These are phyloP conservation scores for Sciaenops ocellatus DNA, from an alignment of 2,797 vertebrate genomes.

Conservation along the genomic window DNA sequence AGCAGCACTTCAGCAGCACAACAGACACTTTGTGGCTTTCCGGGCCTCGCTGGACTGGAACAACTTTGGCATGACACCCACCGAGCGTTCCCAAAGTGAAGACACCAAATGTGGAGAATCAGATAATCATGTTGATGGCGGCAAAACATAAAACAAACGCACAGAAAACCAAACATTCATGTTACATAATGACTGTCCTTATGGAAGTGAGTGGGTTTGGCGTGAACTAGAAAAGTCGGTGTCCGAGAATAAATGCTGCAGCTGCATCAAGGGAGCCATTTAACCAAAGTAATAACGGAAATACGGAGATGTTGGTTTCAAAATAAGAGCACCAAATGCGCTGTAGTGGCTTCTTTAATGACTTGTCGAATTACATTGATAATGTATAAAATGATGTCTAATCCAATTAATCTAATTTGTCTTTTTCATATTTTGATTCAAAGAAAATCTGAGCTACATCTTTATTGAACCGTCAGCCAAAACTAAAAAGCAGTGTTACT, in stretches of 20 bases:
- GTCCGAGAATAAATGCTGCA: neutral
- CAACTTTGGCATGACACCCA: constrained; percentile 74
- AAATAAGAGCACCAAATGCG: constrained; percentile 55
- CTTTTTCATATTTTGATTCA: neutral
- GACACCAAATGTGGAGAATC: constrained; percentile 35
- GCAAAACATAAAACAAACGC: neutral
- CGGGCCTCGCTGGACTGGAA: constrained; percentile 79
- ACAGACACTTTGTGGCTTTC: constrained; percentile 89
- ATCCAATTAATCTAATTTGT: neutral
- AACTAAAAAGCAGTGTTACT: neutral
- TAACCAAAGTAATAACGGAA: constrained; percentile 42
- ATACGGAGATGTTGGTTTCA: constrained; percentile 27
- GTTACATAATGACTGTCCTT: neutral
- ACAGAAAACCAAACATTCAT: neutral
- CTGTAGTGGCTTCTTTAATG: neutral
- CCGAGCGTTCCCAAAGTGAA: constrained; percentile 67
- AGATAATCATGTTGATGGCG: constrained; percentile 6
- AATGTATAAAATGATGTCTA: neutral
- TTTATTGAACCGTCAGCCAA: neutral
- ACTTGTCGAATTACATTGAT: neutral
- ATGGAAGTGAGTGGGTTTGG: neutral
- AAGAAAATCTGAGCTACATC: neutral
- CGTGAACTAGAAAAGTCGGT: neutral
- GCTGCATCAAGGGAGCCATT: constrained; percentile 21
- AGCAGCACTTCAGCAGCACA: constrained; percentile 87